Evolutionary conservation across 2,113 vertebrate genomes (phyloP).

Genomic region (Burhinus oedicnemus): DNA sequence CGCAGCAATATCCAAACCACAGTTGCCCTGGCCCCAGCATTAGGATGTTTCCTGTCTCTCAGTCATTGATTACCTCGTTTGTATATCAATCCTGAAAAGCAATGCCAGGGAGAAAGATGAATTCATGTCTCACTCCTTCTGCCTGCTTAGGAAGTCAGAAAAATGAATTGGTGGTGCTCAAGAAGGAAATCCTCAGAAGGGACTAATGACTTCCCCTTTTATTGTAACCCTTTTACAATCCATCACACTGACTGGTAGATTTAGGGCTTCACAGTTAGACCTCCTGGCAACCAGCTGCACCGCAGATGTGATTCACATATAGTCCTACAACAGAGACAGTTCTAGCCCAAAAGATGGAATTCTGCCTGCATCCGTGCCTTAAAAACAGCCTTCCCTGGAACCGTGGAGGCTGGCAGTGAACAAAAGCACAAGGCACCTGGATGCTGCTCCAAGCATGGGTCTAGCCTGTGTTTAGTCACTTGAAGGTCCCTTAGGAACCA

Average conservation of each 20-base stretch:
- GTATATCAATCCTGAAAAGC: not conserved
- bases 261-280: not conserved
- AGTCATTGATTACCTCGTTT: slow-evolving; percentile 5
- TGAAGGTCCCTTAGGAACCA: not conserved
- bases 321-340: not conserved
- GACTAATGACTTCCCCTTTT: not conserved
- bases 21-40: not conserved
- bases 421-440: not conserved
- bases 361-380: not conserved
- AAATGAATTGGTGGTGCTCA: not conserved
- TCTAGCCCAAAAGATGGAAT: not conserved
- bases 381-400: not conserved
- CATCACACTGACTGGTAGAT: not conserved
- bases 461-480: not conserved
- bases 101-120: not conserved
- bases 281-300: not conserved
- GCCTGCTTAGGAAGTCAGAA: not conserved
- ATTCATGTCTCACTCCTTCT: not conserved
- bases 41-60: not conserved
- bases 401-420: not conserved
- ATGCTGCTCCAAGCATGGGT: not conserved
- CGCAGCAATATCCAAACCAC: not conserved
- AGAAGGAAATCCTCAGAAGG: slow-evolving; percentile 2
- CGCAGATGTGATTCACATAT: not conserved
- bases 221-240: not conserved